Evolutionary conservation across 1,140 invertebrate species (phyloP).

Genomic region (Bathynomus jamesi): DNA sequence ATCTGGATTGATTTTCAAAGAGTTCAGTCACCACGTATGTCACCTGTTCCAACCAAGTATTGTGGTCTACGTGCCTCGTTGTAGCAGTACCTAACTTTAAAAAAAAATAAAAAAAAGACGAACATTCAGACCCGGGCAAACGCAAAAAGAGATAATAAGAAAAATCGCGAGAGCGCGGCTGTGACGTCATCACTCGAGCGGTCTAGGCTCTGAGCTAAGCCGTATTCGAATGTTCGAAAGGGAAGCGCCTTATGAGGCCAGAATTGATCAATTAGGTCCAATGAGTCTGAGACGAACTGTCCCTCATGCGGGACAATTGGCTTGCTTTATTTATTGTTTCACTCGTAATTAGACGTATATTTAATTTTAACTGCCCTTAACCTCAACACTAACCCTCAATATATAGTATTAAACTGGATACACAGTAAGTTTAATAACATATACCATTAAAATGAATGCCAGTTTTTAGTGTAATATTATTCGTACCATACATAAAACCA

Average conservation of each 20-base stretch:
- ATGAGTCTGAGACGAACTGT: neutral
- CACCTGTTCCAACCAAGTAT: too few species aligned
- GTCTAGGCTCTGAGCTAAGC: too few species aligned
- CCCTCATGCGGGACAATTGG: too few species aligned
- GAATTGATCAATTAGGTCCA: neutral
- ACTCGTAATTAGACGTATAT: too few species aligned
- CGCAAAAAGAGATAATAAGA: neutral
- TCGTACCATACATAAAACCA: neutral
- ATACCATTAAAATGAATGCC: neutral
- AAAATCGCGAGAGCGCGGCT: neutral
- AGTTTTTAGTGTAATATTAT: neutral
- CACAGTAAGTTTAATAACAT: neutral
- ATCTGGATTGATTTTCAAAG: too few species aligned
- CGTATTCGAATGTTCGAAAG: too few species aligned
- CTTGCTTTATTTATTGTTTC: too few species aligned
- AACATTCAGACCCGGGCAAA: neutral
- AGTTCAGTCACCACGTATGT: too few species aligned
- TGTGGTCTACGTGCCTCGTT: too few species aligned
- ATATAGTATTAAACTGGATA: too few species aligned
- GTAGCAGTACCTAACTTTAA: neutral
- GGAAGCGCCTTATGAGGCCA: neutral
- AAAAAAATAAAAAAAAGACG: neutral
- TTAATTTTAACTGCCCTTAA: too few species aligned
- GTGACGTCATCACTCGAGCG: neutral
- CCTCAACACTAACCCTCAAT: too few species aligned